Evolutionary conservation across 2,888 invertebrate genomes (phyloP), one percentile per base, ranked within the genome.

Genomic region (Eutolmus rufibarbis): DNA sequence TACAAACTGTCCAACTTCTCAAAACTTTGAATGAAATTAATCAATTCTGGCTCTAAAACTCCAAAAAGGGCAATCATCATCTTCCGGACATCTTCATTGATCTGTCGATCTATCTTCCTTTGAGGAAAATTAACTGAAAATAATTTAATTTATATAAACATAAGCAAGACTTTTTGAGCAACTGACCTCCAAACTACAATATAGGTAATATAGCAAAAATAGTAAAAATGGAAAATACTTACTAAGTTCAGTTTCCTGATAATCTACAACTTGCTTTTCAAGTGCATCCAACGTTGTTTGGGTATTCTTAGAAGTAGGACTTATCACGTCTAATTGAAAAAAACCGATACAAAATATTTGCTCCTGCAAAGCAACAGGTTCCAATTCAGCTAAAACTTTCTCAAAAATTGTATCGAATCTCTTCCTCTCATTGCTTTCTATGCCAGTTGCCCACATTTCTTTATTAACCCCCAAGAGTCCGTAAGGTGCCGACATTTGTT

Each of bases 331-430:
- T 90, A 98, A 94, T 92, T 97, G 97, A 92, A 99, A 98, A 93
- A 99, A 99, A 88, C 95, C 94, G 23, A 97, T 95, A 92, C 98
- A 98, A 93, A 99, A 99, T 89, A 97, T 96, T 93, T 99, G 98
- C 92, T 99, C 99, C 34, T 97, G 96, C 89, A 98, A 94, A 91
- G 98, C 98, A 87, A 98, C 95, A 4, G 97, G 97, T 91, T 98
- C 98, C 89, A 99, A 94, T 91, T 98, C 96, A 19, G 96, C 96
- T 88, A 99, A 94, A 86, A 98, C 97, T 92, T 96, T 95, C 91
- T 98, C 97, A 87, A 98, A 93, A 84, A 97, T 94, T 88, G 96
- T 94, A 91, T 96, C 96, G 89, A 94, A 95, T 77, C 93, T 92
- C 88, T 93, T 92, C 37, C 95, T 92, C 90, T 95, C 95, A 5